phyloP scores from a whole-genome alignment of 2,113 vertebrate genomes.

The Heterotis niloticus region DNA sequence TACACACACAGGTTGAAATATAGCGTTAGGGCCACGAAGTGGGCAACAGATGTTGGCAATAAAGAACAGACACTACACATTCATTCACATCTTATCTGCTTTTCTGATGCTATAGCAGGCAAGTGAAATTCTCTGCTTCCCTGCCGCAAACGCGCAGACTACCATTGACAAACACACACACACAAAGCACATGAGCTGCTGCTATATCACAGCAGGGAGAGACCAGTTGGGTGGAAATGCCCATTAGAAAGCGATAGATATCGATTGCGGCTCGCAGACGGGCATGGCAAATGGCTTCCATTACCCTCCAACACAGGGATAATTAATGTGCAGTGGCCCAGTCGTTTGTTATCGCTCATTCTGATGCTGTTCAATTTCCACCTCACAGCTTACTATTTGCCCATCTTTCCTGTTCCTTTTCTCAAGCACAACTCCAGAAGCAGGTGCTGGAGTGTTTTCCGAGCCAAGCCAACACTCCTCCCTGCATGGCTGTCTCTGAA shows the following conservation, averaged over 20 bases:
- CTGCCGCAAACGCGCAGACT: neutral
- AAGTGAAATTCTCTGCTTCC: constrained; percentile 15
- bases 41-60: constrained; percentile 20
- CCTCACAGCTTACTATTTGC: too few species aligned
- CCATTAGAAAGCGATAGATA: constrained; percentile 3
- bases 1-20: constrained; percentile 2
- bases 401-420: neutral
- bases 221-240: neutral
- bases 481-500: neutral
- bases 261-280: constrained; percentile 6
- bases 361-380: neutral
- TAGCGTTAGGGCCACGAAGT: constrained; percentile 11
- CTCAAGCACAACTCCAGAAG: neutral
- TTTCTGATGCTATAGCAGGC: constrained; percentile 10
- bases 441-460: constrained; percentile 12
- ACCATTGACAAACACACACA: neutral
- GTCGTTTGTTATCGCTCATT: constrained; percentile 1
- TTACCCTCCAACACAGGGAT: neutral
- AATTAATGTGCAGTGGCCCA: neutral
- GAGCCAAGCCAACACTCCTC: too few species aligned
- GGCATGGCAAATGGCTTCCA: neutral
- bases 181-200: neutral
- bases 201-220: neutral
- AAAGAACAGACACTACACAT: constrained; percentile 15
- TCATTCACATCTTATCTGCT: constrained; percentile 20